A percentile compares a stretch with the other conserved stretches of the same genome.
Evolutionary conservation across 2,113 vertebrate species (phyloP).

Genomic region (Embiotoca jacksoni): DNA sequence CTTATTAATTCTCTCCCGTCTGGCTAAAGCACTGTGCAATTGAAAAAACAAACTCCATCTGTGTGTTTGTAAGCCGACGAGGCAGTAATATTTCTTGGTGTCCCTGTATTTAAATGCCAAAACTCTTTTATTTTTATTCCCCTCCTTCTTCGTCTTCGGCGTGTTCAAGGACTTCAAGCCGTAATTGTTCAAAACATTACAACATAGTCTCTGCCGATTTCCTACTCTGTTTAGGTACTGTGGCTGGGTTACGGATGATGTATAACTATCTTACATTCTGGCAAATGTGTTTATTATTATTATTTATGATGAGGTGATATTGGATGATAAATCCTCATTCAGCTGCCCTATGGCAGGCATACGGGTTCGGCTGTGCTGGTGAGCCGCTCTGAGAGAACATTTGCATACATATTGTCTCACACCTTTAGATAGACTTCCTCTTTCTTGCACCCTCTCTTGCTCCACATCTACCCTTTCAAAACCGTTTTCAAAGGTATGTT

Average conservation of each 20-base stretch:
- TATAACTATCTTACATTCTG: slow-evolving; percentile 51
- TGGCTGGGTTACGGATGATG: slow-evolving; percentile 32
- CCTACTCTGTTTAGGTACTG: slow-evolving; percentile 31
- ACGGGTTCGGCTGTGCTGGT: slow-evolving; percentile 30
- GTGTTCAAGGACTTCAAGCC: slow-evolving; percentile 15
- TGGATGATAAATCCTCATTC: slow-evolving; percentile 72
- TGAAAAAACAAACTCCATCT: slow-evolving; percentile 60
- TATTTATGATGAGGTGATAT: slow-evolving; percentile 71
- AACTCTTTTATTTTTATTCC: slow-evolving; percentile 57
- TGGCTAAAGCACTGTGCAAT: slow-evolving; percentile 53
- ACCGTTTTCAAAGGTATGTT: slow-evolving; percentile 33
- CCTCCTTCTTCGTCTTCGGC: slow-evolving; percentile 12
- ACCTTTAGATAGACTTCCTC: slow-evolving; percentile 73
- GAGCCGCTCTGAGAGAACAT: slow-evolving; percentile 62
- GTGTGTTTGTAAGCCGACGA: slow-evolving; percentile 56
- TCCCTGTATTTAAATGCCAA: slow-evolving; percentile 18
- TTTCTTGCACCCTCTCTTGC: slow-evolving; percentile 45
- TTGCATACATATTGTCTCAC: slow-evolving; percentile 86
- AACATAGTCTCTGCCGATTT: slow-evolving; percentile 44
- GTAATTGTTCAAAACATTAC: slow-evolving; percentile 42
- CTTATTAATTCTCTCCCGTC: slow-evolving; percentile 75
- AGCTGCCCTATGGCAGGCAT: slow-evolving; percentile 51
- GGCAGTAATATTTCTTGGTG: slow-evolving; percentile 45
- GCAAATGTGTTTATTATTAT: slow-evolving; percentile 74
- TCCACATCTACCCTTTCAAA: slow-evolving; percentile 51